A percentile compares a stretch with the other conserved stretches of the same genome.
phyloP scores from a whole-genome alignment of 2,113 vertebrate genomes.

The Gallinago undulata region DNA sequence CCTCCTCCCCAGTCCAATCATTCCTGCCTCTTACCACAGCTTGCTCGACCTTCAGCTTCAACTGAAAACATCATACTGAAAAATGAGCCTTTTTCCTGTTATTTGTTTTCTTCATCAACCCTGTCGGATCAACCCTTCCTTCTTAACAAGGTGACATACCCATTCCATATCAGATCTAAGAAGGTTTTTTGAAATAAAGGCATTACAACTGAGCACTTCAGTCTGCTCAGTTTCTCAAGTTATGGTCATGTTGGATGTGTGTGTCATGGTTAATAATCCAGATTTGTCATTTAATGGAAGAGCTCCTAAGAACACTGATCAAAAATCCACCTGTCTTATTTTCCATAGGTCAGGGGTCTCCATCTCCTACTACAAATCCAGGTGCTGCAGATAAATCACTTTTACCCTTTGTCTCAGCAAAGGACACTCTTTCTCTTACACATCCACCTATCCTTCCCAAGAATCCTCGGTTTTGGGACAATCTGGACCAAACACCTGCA shows the following conservation, averaged over 20 bases:
- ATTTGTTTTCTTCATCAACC: not conserved
- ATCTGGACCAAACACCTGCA: not conserved
- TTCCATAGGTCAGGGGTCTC: not conserved
- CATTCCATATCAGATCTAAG: not conserved
- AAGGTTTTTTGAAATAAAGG: not conserved
- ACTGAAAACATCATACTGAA: not conserved
- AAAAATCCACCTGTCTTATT: not conserved
- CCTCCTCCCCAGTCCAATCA: not conserved
- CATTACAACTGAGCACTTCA: not conserved
- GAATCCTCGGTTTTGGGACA: not conserved
- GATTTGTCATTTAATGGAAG: not conserved
- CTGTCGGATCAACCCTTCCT: not conserved
- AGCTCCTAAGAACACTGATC: not conserved
- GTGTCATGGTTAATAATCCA: not conserved
- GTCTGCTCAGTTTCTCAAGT: not conserved
- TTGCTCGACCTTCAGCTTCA: not conserved
- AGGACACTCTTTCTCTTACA: not conserved
- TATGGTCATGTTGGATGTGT: fast-evolving
- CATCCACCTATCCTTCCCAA: not conserved
- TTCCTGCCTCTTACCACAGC: not conserved
- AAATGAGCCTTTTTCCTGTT: not conserved
- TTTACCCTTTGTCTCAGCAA: not conserved
- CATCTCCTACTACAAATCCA: not conserved
- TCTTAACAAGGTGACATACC: not conserved
- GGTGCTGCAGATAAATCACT: not conserved